A percentile compares a stretch with the other conserved stretches of the same genome.
Evolutionary conservation across 1,140 invertebrate species (phyloP).

Genomic region (Myzus persicae): DNA sequence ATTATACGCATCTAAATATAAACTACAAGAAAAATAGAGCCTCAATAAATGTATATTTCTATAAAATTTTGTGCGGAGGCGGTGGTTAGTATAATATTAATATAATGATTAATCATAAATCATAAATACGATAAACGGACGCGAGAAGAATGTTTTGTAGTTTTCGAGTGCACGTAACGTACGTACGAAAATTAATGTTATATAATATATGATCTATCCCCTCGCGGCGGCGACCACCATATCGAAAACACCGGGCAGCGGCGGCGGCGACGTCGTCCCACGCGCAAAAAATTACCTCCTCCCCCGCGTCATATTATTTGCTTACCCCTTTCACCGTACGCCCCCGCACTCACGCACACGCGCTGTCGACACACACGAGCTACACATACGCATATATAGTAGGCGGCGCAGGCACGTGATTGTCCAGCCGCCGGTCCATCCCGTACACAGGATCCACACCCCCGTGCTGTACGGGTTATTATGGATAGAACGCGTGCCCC

Average conservation of each 20-base stretch:
- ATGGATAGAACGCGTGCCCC: constrained; percentile 16
- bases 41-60: neutral
- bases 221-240: neutral
- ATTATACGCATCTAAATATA: neutral
- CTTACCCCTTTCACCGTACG: constrained; percentile 29
- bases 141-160: neutral
- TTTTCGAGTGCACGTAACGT: neutral
- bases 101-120: neutral
- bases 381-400: neutral
- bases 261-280: neutral
- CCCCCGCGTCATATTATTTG: neutral
- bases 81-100: neutral
- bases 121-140: neutral
- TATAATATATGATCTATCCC: neutral
- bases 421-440: constrained; percentile 30
- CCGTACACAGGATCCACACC: constrained; percentile 27
- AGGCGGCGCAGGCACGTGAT: constrained; percentile 33
- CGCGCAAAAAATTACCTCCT: constrained; percentile 21
- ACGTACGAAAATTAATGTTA: neutral
- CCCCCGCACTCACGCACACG: neutral
- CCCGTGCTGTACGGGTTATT: neutral
- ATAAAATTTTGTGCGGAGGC: neutral
- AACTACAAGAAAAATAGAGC: neutral
- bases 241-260: neutral
- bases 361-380: neutral